Evolutionary conservation across 1,140 invertebrate species (phyloP), one percentile per base, ranked within the genome.

Genomic region (Phymorhynchus buccinoides): DNA sequence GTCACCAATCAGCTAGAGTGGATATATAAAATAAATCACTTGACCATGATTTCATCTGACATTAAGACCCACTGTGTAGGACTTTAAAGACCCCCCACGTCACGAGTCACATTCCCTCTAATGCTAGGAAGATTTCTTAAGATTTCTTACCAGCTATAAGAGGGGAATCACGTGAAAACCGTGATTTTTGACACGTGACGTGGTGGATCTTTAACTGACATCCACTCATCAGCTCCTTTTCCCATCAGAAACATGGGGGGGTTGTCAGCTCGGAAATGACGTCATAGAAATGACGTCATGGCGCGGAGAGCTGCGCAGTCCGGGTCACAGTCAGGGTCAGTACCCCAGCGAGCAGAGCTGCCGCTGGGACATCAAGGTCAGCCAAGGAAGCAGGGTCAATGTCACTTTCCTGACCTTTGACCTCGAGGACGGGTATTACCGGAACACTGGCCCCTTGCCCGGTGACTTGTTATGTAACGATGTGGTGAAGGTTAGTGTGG

Each of bases 291-390:
- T 86, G 22, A 84, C 79, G n/a, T 73, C 84, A 39, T 87, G 86
- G 86, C 82, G 68, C 6, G 86, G 86, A 2, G 48, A 37, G 2
- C 37, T 87, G 3, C 12, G 52, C 37, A 87, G 83, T 80, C 86
- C 86, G 7, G 86, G 84, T 14, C 41, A 42, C 18, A 27, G 9
- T 9, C 22, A 3, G 44, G 68, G 68, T 7, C 32, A 66, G 27
- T 87, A 87, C 62, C 79, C 79, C 4, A 78, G 80, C 27, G 71
- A 81, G 48, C 83, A 85, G 80, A 9, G 44, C 0, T 87, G 86
- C 37, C 68, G 4, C 14, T 87, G 86, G 86, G 56, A 77, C 7
- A 80, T 87, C 32, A 37, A 30, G 75, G 79, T 85, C 80, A 79
- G 83, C 71, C 32, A 84, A 32, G 84, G 83, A 1, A 87, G 80